Percentiles rank a stretch among this genome's conserved stretches.
These are phyloP conservation scores for Pseudorhombus dupliciocellatus DNA, from an alignment of 2,113 vertebrate genomes.

Conservation along the genomic window DNA sequence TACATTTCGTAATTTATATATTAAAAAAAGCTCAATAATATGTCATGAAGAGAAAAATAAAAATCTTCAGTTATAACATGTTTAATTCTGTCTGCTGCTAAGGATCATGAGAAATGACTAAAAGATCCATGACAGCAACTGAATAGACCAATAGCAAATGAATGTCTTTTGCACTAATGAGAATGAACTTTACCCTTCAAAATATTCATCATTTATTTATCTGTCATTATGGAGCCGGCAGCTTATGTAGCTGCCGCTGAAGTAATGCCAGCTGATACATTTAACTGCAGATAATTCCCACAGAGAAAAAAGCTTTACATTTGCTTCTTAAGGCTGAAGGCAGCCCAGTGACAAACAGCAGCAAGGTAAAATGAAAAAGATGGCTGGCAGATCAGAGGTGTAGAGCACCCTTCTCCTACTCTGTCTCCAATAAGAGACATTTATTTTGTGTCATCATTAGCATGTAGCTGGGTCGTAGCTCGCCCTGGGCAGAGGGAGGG, in stretches of 20 bases:
- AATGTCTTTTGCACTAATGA: not conserved
- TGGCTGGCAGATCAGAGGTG: constrained; percentile 17
- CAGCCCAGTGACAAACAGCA: constrained; percentile 20
- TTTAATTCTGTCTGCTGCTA: not conserved
- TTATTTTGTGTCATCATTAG: constrained; percentile 70
- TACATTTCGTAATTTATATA: not conserved
- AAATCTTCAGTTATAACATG: not conserved
- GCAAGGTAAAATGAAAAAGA: constrained; percentile 19
- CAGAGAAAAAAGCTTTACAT: not conserved
- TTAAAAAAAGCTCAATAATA: no score
- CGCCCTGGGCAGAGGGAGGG: constrained; percentile 67
- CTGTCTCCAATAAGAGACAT: constrained; percentile 40
- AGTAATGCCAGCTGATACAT: not conserved
- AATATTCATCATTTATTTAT: not conserved
- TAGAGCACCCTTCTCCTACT: not conserved
- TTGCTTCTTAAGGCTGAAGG: not conserved
- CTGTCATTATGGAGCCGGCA: not conserved
- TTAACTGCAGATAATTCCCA: not conserved
- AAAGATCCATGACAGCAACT: not conserved
- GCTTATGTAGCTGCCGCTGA: not conserved
- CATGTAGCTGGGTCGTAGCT: constrained; percentile 72
- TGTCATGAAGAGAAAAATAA: not conserved
- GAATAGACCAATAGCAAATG: not conserved
- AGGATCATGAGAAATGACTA: not conserved
- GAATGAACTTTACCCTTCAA: not conserved